Conservation (phyloP, 2,113 vertebrate genomes). For the Rostratula benghalensis region DNA sequence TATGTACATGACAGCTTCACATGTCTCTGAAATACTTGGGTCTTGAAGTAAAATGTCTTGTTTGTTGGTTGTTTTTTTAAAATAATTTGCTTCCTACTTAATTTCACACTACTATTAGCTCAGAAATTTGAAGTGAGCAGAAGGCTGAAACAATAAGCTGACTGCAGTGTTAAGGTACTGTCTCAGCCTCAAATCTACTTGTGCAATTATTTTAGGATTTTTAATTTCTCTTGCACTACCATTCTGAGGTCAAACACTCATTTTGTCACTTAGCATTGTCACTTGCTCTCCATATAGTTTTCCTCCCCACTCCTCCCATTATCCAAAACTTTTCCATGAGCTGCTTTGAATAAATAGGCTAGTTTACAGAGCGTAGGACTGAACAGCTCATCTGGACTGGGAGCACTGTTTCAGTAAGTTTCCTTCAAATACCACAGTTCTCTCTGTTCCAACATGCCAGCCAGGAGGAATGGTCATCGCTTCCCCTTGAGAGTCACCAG, state of each 20-base stretch:
- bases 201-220: background rate
- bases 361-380: background rate
- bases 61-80: background rate
- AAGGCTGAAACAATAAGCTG: background rate
- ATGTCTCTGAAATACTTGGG: background rate
- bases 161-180: background rate
- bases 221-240: background rate
- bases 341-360: background rate
- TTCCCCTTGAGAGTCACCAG: background rate
- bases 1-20: background rate
- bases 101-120: background rate
- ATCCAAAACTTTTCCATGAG: background rate
- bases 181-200: background rate
- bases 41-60: background rate
- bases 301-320: background rate
- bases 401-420: background rate
- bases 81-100: background rate
- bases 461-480: fast-evolving
- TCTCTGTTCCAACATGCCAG: background rate
- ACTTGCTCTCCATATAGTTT: background rate
- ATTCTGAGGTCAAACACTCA: background rate
- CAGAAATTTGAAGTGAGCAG: background rate
- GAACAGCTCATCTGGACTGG: background rate
- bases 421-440: background rate
- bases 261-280: background rate